Evolutionary conservation across 2,113 vertebrate genomes (phyloP), one percentile per base, ranked within the genome.

Genomic region (Macaca nemestrina): DNA sequence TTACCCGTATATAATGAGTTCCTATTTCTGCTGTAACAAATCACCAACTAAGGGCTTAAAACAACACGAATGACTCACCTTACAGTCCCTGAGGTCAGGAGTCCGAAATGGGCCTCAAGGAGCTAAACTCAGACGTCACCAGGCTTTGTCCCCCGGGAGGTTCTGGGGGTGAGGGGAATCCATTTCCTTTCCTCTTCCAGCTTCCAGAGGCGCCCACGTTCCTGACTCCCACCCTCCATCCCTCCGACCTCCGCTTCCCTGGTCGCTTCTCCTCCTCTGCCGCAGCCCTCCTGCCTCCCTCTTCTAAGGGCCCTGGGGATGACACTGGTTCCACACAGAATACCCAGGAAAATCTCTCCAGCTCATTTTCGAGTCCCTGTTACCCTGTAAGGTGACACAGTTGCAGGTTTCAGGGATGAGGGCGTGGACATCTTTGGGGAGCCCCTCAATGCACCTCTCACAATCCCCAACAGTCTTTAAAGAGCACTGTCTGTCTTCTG

Each of bases 81-180:
- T n/a, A n/a, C 8, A 20, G 35, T 8, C 35, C 68, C 3, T 17
- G 35, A 70, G 68, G 68, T n/a, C 68, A n/a, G 32, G 35, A 70
- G 68, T n/a, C 68, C 4, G 17, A n/a, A n/a, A 18, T 35, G 1
- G 68, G 68, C 7, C 32, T n/a, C 35, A 70, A 1, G 8, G 68
- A 70, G 35, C 35, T 70, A n/a, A n/a, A 70, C 6, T n/a, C 32
- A 70, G 32, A 16, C 35, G 17, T 18, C 35, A 20, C 32, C 68
- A 70, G 68, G 68, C 35, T 70, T 20, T 55, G 27, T 64, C 27
- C 12, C 61, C 13, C 5, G 2, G 25, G 25, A 35, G 32, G 67
- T 14, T n/a, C 67, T 6, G 1, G 35, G 68, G 2, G 14, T 6
- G 3, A 16, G 6, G 3, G 17, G 35, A 20, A 20, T n/a, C 35